A percentile compares a stretch with the other conserved stretches of the same genome.
Evolutionary conservation across 2,888 invertebrate species (phyloP).

Genomic region (Amiota mariae): DNA sequence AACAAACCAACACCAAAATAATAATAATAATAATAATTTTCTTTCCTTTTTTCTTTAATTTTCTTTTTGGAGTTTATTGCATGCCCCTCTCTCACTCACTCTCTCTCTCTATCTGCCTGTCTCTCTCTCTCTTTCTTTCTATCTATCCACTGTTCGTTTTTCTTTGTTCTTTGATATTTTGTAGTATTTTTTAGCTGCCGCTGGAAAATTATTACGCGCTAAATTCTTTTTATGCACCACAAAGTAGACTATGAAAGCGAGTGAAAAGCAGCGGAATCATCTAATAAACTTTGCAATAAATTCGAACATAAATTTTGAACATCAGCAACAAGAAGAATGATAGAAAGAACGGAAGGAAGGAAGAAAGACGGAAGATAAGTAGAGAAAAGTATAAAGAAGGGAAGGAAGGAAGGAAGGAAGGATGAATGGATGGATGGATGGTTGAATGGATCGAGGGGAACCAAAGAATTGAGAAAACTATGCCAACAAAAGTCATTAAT

Average conservation of each 20-base stretch:
- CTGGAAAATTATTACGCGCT: slow-evolving; percentile 24
- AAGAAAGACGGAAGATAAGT: too few relatives aligned
- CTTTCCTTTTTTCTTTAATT: too few relatives aligned
- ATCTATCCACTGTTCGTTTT: not conserved
- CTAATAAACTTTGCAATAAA: slow-evolving; percentile 67
- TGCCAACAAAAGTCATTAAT: slow-evolving; percentile 68
- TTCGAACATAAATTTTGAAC: slow-evolving; percentile 61
- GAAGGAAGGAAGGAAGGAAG: too few relatives aligned
- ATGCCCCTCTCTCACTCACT: too few relatives aligned
- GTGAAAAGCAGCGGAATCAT: slow-evolving; percentile 46
- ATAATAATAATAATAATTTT: too few relatives aligned
- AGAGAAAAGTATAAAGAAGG: too few relatives aligned
- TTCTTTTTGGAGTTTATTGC: too few relatives aligned
- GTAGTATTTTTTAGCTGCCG: not conserved
- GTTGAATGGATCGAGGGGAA: slow-evolving; percentile 1
- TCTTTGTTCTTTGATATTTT: slow-evolving; percentile 41
- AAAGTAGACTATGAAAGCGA: slow-evolving; percentile 26
- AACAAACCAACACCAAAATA: not conserved
- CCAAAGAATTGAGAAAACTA: slow-evolving; percentile 64
- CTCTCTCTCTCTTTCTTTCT: too few relatives aligned
- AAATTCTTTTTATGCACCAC: slow-evolving; percentile 22
- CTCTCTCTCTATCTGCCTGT: too few relatives aligned
- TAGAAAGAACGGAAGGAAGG: too few relatives aligned
- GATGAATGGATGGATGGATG: too few relatives aligned
- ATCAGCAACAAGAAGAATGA: slow-evolving; percentile 38